phyloP scores from a whole-genome alignment of 2,113 vertebrate species.

The Dasyornis broadbenti region DNA sequence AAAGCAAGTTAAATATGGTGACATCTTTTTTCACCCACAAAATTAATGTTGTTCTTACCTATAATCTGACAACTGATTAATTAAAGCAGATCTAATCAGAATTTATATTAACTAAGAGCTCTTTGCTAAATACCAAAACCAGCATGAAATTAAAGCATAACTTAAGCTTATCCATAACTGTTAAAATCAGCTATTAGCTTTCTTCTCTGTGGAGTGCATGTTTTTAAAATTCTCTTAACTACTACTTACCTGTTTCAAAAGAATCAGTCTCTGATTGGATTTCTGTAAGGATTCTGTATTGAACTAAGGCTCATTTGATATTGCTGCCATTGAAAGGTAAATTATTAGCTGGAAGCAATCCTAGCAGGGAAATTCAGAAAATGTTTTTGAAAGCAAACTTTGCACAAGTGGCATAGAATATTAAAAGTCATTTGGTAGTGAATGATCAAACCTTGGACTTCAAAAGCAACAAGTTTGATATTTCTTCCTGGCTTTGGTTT shows the following conservation, averaged over 20 bases:
- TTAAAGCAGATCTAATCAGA: not conserved
- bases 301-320: not conserved
- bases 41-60: not conserved
- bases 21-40: not conserved
- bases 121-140: not conserved
- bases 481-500: slow-evolving; percentile 1
- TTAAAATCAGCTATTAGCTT: not conserved
- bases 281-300: not conserved
- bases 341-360: not conserved
- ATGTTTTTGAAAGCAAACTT: not conserved
- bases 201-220: slow-evolving; percentile 8
- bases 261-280: not conserved
- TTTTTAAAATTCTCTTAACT: slow-evolving; percentile 2
- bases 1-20: not conserved
- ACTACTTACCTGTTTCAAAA: not conserved
- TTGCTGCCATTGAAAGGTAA: slow-evolving; percentile 7
- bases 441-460: not conserved
- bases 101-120: not conserved
- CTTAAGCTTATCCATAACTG: not conserved
- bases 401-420: not conserved
- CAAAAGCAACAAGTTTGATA: not conserved
- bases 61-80: not conserved
- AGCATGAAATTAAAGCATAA: slow-evolving; percentile 11
- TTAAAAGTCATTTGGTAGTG: not conserved
- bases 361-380: not conserved